Conservation (phyloP, 2,797 vertebrate species). For the Menidia menidia region DNA sequence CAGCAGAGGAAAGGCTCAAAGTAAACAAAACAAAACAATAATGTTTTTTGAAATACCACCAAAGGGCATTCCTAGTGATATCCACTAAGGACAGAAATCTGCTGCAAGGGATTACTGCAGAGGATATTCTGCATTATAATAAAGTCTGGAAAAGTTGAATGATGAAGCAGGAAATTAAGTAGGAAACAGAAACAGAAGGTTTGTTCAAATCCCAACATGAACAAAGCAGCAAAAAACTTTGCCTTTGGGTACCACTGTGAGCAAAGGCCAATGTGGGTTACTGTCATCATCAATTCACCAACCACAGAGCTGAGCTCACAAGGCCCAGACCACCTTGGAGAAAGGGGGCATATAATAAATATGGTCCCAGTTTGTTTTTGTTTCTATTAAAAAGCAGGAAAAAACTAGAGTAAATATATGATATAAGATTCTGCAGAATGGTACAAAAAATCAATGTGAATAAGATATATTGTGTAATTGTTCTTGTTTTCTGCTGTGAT, state of each 20-base stretch:
- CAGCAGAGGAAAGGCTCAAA: constrained; percentile 11
- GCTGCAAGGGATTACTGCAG: constrained; percentile 10
- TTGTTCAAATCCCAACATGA: constrained; percentile 28
- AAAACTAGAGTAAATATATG: not conserved
- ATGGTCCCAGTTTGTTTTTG: constrained; percentile 22
- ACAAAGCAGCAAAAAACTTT: constrained; percentile 1
- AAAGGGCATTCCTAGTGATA: not conserved
- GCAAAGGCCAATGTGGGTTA: constrained; percentile 26
- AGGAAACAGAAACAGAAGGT: constrained; percentile 20
- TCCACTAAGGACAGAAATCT: constrained; percentile 8
- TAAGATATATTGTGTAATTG: no score
- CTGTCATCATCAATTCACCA: constrained; percentile 34
- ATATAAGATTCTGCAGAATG: not conserved
- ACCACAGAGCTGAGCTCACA: constrained; percentile 32
- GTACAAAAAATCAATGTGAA: constrained; percentile 1
- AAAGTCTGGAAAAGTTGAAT: not conserved
- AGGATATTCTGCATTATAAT: constrained; percentile 9
- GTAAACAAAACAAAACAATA: constrained; percentile 21
- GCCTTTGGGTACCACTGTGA: not conserved
- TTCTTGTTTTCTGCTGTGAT: no score
- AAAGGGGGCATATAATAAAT: constrained; percentile 32
- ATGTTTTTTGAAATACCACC: not conserved
- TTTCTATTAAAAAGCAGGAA: constrained; percentile 13
- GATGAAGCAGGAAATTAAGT: constrained; percentile 8
- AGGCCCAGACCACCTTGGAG: constrained; percentile 18